A percentile compares a stretch with the other conserved stretches of the same genome.
These are phyloP conservation scores for Etheostoma perlongum DNA, from an alignment of 2,797 vertebrate species.

Conservation along the genomic window DNA sequence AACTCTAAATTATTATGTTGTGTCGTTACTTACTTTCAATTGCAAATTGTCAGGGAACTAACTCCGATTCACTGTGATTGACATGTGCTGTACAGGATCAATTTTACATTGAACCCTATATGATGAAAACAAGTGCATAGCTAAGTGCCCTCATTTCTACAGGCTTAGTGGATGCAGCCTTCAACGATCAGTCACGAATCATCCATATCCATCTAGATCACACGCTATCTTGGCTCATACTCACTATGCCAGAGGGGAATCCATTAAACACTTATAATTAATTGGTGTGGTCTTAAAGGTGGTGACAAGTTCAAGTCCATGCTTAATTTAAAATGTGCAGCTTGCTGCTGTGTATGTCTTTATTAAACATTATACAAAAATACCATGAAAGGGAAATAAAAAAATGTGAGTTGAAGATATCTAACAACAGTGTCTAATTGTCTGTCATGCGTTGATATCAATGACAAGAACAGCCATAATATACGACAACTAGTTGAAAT, in stretches of 20 bases:
- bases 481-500: background rate
- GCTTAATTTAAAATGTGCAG: conserved; percentile 26
- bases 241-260: conserved; percentile 55
- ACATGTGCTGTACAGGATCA: conserved; percentile 12
- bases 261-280: conserved; percentile 69
- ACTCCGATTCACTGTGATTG: background rate
- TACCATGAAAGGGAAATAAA: background rate
- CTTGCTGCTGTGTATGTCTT: background rate
- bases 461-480: conserved; percentile 11
- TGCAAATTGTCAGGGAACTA: background rate
- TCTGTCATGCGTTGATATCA: background rate
- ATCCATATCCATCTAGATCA: conserved; percentile 53
- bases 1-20: background rate
- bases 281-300: conserved; percentile 67
- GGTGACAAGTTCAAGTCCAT: conserved; percentile 40
- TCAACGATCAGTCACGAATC: conserved; percentile 41
- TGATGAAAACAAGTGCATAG: conserved; percentile 29
- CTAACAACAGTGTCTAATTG: background rate
- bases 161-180: conserved; percentile 22
- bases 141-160: conserved; percentile 26
- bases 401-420: background rate
- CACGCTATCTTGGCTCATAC: conserved; percentile 34
- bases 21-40: background rate
- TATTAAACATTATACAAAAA: background rate
- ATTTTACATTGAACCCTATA: conserved; percentile 16